Evolutionary conservation across 2,888 invertebrate genomes (phyloP).

Genomic region (Cryptocephalus moraei): DNA sequence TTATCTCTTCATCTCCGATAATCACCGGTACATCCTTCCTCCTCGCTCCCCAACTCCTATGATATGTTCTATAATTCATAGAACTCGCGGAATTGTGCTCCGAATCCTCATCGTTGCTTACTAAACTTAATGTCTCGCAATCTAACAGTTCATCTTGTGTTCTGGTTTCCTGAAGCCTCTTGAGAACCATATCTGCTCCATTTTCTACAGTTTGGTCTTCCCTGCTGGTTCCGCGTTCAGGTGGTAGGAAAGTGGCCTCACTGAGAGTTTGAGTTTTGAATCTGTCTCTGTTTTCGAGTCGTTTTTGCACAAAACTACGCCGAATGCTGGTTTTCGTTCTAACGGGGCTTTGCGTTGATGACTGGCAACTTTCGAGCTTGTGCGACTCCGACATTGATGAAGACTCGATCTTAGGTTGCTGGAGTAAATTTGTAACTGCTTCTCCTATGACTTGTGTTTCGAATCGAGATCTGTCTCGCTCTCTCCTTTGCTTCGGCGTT

Average conservation of each 20-base stretch:
- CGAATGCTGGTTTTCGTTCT: constrained; percentile 28
- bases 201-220: constrained; percentile 42
- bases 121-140: constrained; percentile 56
- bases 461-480: constrained; percentile 54
- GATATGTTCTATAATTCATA: constrained; percentile 49
- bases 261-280: constrained; percentile 63
- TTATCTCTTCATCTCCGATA: not conserved
- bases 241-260: constrained; percentile 37
- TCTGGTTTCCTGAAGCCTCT: constrained; percentile 42
- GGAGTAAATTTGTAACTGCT: constrained; percentile 25
- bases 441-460: constrained; percentile 51
- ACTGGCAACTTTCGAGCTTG: constrained; percentile 7
- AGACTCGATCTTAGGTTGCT: constrained; percentile 19
- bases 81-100: constrained; percentile 51
- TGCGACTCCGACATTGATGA: not conserved
- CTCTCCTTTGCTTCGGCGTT: constrained; percentile 56
- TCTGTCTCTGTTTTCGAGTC: constrained; percentile 58
- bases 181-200: constrained; percentile 47
- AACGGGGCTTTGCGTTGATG: constrained; percentile 18
- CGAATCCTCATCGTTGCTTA: constrained; percentile 63
- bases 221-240: constrained; percentile 27
- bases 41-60: constrained; percentile 42
- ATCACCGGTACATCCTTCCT: constrained; percentile 41
- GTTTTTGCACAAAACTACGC: constrained; percentile 41
- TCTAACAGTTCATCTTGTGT: constrained; percentile 41